Evolutionary conservation across 1,140 invertebrate genomes (phyloP).

Genomic region (Stegodyphus dumicola): DNA sequence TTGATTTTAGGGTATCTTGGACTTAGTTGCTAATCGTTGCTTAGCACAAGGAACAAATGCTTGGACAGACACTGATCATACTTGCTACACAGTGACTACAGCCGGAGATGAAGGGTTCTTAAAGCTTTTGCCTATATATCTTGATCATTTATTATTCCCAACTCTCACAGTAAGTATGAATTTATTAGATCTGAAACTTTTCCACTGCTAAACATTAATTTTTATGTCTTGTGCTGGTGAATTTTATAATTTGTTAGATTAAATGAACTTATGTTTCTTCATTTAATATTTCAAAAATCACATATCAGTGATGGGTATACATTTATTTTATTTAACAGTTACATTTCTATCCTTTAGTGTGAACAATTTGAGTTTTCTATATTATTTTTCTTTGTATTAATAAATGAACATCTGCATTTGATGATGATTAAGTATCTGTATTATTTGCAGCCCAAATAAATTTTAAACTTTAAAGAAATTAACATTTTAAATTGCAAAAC

Average conservation of each 20-base stretch:
- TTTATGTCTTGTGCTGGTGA: background rate
- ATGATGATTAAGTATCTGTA: no score
- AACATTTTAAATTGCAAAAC: no score
- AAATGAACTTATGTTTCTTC: background rate
- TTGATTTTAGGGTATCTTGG: slow-evolving; percentile 79
- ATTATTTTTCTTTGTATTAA: no score
- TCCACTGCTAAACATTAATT: background rate
- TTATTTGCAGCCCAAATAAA: no score
- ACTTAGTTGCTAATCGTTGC: slow-evolving; percentile 88
- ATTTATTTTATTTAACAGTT: no score
- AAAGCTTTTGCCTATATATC: slow-evolving; percentile 87
- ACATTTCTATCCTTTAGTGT: no score
- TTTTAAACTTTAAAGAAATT: no score
- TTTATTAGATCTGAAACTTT: background rate
- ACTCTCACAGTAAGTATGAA: slow-evolving; percentile 76
- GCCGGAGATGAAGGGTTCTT: slow-evolving; percentile 89
- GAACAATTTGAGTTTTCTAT: no score
- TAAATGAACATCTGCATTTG: no score
- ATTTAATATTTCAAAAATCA: no score
- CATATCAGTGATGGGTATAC: no score
- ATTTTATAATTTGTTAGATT: background rate
- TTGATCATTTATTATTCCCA: slow-evolving; percentile 90
- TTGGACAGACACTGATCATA: slow-evolving; percentile 85
- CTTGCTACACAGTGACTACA: slow-evolving; percentile 88
- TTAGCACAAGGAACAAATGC: slow-evolving; percentile 92